Percentiles rank a stretch among this genome's conserved stretches.
phyloP scores from a whole-genome alignment of 1,140 invertebrate species.

The Drosophila tani region DNA sequence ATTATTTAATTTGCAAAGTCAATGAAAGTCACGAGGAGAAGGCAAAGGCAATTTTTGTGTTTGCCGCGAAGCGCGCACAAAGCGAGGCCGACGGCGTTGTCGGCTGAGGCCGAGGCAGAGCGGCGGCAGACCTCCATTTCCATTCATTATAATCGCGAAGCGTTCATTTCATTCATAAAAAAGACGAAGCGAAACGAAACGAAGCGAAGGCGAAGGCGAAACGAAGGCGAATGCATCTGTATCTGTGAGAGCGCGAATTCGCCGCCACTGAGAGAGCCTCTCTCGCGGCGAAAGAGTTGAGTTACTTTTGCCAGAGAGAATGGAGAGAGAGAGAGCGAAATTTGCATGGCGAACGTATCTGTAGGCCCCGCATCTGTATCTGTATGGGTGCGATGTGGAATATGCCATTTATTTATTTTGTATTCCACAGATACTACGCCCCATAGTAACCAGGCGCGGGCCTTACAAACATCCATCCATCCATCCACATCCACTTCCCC shows the following conservation, averaged over 20 bases:
- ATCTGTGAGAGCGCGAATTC: conserved; percentile 37
- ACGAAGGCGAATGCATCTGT: conserved; percentile 42
- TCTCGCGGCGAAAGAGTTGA: conserved; percentile 44
- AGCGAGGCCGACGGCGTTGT: conserved; percentile 31
- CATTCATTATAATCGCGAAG: conserved; percentile 72
- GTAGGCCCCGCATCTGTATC: conserved; percentile 20
- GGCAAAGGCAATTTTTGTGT: conserved; percentile 60
- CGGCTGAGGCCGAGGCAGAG: background rate
- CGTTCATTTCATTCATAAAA: conserved; percentile 79
- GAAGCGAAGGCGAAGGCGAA: conserved; percentile 41
- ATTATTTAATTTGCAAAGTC: conserved; percentile 58
- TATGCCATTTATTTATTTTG: conserved; percentile 55
- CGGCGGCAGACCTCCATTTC: conserved; percentile 62
- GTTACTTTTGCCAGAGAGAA: conserved; percentile 16
- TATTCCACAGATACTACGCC: conserved; percentile 47
- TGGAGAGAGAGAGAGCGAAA: conserved; percentile 16
- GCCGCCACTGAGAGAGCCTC: conserved; percentile 18
- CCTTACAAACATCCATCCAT: conserved; percentile 14
- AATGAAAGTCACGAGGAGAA: conserved; percentile 29
- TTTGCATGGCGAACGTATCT: conserved; percentile 40
- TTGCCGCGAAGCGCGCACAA: conserved; percentile 36
- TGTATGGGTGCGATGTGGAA: conserved; percentile 44
- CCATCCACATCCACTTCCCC: conserved; percentile 38
- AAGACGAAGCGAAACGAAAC: conserved; percentile 71
- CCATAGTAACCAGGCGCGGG: conserved; percentile 42